These are phyloP conservation scores for Sinonovacula constricta DNA, from an alignment of 1,140 invertebrate species.

Conservation along the genomic window DNA sequence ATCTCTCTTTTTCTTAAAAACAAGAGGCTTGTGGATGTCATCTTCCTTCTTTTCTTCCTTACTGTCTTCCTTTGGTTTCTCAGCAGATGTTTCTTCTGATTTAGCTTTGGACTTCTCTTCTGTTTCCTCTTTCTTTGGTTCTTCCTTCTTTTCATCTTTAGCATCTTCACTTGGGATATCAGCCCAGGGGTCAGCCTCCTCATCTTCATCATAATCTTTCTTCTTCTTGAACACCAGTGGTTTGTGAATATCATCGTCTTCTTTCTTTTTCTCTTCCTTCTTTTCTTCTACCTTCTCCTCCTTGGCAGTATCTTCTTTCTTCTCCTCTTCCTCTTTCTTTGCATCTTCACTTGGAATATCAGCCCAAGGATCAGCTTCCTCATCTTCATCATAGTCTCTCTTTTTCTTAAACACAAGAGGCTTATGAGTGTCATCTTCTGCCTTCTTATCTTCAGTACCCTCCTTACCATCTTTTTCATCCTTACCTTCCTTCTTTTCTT, in stretches of 20 bases:
- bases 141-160: conserved; percentile 39
- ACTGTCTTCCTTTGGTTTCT: conserved; percentile 40
- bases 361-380: conserved; percentile 29
- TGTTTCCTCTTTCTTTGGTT: conserved; percentile 43
- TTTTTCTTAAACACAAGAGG: conserved; percentile 46
- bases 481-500: conserved; percentile 43
- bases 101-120: too few species aligned
- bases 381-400: conserved; percentile 43
- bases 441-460: conserved; percentile 11
- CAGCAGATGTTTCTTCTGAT: conserved; percentile 37
- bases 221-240: conserved; percentile 23
- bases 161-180: conserved; percentile 21
- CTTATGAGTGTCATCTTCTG: conserved; percentile 8
- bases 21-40: conserved; percentile 16
- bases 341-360: conserved; percentile 23
- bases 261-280: conserved; percentile 34
- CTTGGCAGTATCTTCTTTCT: conserved; percentile 10
- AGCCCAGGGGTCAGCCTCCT: conserved; percentile 36
- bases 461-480: conserved; percentile 13
- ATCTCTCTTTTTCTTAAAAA: conserved; percentile 47
- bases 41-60: conserved; percentile 14
- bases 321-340: conserved; percentile 21
- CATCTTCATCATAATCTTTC: conserved; percentile 49
- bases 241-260: conserved; percentile 16
- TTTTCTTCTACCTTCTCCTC: neutral